These are phyloP conservation scores for Holotrichia oblita DNA, from an alignment of 1,140 invertebrate species.

Conservation along the genomic window DNA sequence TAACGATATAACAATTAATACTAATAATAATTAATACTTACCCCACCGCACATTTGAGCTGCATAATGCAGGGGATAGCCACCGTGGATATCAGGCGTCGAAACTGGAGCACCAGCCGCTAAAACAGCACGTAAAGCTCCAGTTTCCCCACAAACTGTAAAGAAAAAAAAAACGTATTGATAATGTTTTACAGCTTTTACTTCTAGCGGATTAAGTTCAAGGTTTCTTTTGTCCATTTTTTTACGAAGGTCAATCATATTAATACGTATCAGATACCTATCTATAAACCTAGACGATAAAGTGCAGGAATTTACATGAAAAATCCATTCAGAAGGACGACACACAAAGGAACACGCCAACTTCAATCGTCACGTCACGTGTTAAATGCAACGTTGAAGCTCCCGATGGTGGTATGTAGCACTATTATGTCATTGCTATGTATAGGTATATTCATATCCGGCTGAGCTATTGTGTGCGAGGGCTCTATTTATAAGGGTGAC, in stretches of 20 bases:
- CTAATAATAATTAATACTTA: slow-evolving; percentile 58
- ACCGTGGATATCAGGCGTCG: slow-evolving; percentile 90
- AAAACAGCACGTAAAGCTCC: slow-evolving; percentile 87
- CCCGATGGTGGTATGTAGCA: no score
- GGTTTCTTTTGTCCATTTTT: not conserved
- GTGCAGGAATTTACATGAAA: slow-evolving; percentile 3
- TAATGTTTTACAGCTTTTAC: no score
- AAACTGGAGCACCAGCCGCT: slow-evolving; percentile 82
- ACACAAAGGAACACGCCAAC: not conserved
- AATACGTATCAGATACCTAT: not conserved
- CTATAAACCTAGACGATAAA: not conserved
- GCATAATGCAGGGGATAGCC: slow-evolving; percentile 97
- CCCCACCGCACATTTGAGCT: slow-evolving; percentile 91
- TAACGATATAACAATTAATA: no score
- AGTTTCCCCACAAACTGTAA: slow-evolving; percentile 87
- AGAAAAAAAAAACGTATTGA: no score
- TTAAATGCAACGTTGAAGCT: not conserved
- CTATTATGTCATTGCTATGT: slow-evolving; percentile 1
- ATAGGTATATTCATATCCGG: not conserved
- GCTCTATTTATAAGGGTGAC: slow-evolving; percentile 31
- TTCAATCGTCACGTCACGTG: not conserved
- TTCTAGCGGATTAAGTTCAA: no score
- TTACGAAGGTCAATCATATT: not conserved
- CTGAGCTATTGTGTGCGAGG: not conserved
- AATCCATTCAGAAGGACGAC: not conserved